Evolutionary conservation across 2,113 vertebrate species (phyloP).

Genomic region (Dissostichus mawsoni): DNA sequence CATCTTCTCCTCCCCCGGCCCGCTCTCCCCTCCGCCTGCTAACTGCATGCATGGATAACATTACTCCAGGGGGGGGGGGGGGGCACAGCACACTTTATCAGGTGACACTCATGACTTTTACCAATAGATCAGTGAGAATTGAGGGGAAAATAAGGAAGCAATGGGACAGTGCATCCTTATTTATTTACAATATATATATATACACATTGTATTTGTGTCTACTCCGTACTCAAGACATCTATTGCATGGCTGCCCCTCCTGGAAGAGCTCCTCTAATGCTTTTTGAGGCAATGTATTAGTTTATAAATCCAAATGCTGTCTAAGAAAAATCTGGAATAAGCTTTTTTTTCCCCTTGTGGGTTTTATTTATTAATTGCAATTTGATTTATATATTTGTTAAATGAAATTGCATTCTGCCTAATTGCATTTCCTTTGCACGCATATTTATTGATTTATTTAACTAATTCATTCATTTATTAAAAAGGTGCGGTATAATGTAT

Average conservation of each 20-base stretch:
- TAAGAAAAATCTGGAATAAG: constrained; percentile 4
- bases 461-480: constrained; percentile 5
- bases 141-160: constrained; percentile 19
- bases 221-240: background rate
- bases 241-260: background rate
- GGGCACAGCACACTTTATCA: constrained; percentile 51
- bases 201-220: background rate
- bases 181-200: too few relatives aligned
- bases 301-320: background rate
- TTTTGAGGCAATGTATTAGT: background rate
- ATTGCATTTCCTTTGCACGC: background rate
- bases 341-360: constrained; percentile 3
- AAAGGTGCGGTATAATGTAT: background rate
- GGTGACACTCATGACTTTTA: constrained; percentile 32
- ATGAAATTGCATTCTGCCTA: background rate
- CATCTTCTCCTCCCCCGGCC: constrained; percentile 68
- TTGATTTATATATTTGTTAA: constrained; percentile 3
- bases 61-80: constrained; percentile 7
- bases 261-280: background rate
- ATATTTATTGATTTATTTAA: constrained; percentile 7
- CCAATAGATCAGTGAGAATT: constrained; percentile 15
- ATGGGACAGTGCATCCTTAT: constrained; percentile 14
- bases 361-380: background rate
- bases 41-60: constrained; percentile 42
- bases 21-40: constrained; percentile 26